These are phyloP conservation scores for Notolepis coatsorum DNA, from an alignment of 2,797 vertebrate genomes.

Conservation along the genomic window DNA sequence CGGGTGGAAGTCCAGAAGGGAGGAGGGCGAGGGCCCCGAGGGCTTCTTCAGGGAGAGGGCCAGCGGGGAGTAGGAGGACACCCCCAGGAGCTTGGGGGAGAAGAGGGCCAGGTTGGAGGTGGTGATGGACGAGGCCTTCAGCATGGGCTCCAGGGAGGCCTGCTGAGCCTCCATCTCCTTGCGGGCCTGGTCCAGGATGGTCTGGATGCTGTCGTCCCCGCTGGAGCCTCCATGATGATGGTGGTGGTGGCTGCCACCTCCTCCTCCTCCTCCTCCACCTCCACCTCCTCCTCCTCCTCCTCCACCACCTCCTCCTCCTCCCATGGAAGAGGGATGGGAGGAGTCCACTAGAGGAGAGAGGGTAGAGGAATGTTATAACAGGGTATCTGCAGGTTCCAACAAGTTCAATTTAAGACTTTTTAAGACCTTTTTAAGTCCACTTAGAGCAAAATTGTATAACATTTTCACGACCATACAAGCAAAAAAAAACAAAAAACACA, in stretches of 20 bases:
- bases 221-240: slow-evolving; percentile 57
- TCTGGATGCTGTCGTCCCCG: slow-evolving; percentile 90
- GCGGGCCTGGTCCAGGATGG: slow-evolving; percentile 91
- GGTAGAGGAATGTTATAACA: not conserved
- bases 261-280: slow-evolving; percentile 76
- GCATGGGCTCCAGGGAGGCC: slow-evolving; percentile 87
- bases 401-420: too few species aligned
- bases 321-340: slow-evolving; percentile 81
- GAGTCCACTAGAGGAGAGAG: slow-evolving; percentile 80
- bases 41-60: slow-evolving; percentile 88
- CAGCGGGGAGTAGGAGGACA: slow-evolving; percentile 84
- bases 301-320: slow-evolving; percentile 75
- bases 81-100: slow-evolving; percentile 84
- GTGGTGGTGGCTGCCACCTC: slow-evolving; percentile 59
- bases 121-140: slow-evolving; percentile 83
- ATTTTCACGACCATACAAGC: too few species aligned
- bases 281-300: too few species aligned
- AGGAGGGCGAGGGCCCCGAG: slow-evolving; percentile 64
- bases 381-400: not conserved
- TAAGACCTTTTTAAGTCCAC: too few species aligned
- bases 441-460: not conserved
- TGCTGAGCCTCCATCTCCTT: slow-evolving; percentile 94
- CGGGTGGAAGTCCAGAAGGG: slow-evolving; percentile 80
- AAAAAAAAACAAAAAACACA: too few species aligned
- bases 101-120: slow-evolving; percentile 85